phyloP scores from a whole-genome alignment of 2,888 invertebrate species.

The Erebia aethiops region DNA sequence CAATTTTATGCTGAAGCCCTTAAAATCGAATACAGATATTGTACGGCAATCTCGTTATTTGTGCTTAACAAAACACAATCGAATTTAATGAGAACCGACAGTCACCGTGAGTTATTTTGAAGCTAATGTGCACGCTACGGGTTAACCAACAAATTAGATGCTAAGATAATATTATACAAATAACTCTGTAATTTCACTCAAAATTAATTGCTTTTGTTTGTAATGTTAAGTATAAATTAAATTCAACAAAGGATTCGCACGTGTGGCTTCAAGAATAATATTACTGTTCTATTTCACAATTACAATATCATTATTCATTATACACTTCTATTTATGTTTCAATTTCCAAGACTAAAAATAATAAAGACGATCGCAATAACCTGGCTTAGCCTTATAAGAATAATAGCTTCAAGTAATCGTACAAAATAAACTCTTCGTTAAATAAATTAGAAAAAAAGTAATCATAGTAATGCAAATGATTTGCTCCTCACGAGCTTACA shows the following conservation, averaged over 20 bases:
- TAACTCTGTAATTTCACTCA: conserved; percentile 5
- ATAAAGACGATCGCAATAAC: too few relatives aligned
- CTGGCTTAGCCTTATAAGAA: background rate
- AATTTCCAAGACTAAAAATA: too few relatives aligned
- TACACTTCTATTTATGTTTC: too few relatives aligned
- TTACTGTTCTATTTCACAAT: too few relatives aligned
- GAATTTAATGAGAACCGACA: conserved; percentile 67
- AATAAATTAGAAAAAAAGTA: conserved; percentile 20
- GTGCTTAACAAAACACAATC: conserved; percentile 50
- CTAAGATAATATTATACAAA: conserved; percentile 19
- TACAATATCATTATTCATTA: too few relatives aligned
- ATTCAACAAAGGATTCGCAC: background rate
- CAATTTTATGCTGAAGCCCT: conserved; percentile 46
- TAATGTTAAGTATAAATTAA: background rate
- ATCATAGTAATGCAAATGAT: conserved; percentile 20
- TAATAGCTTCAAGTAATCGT: too few relatives aligned
- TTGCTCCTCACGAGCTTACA: conserved; percentile 12
- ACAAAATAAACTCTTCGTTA: background rate
- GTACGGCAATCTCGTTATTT: conserved; percentile 24
- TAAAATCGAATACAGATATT: conserved; percentile 45
- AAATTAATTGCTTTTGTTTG: conserved; percentile 8
- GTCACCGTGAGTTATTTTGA: conserved; percentile 60
- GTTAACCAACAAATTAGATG: conserved; percentile 58
- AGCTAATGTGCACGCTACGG: conserved; percentile 61
- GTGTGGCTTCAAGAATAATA: background rate